Conservation (phyloP, 2,888 invertebrate species). For the Lordiphosa andalusiaca region DNA sequence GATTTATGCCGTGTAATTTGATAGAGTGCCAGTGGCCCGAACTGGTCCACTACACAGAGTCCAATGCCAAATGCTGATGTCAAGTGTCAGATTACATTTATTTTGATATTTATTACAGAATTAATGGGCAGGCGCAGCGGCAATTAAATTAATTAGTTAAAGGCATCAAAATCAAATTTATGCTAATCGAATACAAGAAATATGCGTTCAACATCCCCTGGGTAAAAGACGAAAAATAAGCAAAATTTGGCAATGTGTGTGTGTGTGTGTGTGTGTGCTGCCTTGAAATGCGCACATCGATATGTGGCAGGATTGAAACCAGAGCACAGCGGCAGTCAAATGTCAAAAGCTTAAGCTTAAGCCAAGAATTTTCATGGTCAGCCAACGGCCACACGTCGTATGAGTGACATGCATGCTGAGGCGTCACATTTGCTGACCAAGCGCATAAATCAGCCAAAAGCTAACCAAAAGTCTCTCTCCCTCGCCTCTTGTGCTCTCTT, state of each 20-base stretch:
- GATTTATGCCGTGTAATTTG: slow-evolving; percentile 69
- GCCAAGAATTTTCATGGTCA: slow-evolving; percentile 63
- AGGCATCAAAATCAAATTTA: slow-evolving; percentile 32
- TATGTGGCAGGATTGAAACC: slow-evolving; percentile 66
- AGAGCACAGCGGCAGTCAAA: slow-evolving; percentile 50
- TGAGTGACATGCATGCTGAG: slow-evolving; percentile 73
- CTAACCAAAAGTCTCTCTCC: slow-evolving; percentile 13
- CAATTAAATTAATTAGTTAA: slow-evolving; percentile 73
- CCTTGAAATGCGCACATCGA: slow-evolving; percentile 55
- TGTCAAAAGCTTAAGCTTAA: slow-evolving; percentile 65
- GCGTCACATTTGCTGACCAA: slow-evolving; percentile 67
- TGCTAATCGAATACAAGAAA: slow-evolving; percentile 30
- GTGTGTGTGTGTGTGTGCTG: slow-evolving; percentile 7
- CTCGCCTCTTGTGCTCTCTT: slow-evolving; percentile 6
- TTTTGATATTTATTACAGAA: slow-evolving; percentile 68
- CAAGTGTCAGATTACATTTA: slow-evolving; percentile 75
- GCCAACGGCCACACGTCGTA: slow-evolving; percentile 56
- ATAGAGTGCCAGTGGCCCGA: slow-evolving; percentile 54
- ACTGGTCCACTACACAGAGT: slow-evolving; percentile 33
- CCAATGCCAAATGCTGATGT: slow-evolving; percentile 72
- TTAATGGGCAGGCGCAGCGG: slow-evolving; percentile 62
- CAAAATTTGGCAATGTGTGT: slow-evolving; percentile 12
- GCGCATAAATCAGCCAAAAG: slow-evolving; percentile 62
- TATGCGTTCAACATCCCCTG: slow-evolving; percentile 30
- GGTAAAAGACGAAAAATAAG: slow-evolving; percentile 11